A percentile compares a stretch with the other conserved stretches of the same genome.
These are phyloP conservation scores for Theonella swinhoei DNA, from an alignment of 37 sponge, comb jelly and placozoan species.

Conservation along the genomic window DNA sequence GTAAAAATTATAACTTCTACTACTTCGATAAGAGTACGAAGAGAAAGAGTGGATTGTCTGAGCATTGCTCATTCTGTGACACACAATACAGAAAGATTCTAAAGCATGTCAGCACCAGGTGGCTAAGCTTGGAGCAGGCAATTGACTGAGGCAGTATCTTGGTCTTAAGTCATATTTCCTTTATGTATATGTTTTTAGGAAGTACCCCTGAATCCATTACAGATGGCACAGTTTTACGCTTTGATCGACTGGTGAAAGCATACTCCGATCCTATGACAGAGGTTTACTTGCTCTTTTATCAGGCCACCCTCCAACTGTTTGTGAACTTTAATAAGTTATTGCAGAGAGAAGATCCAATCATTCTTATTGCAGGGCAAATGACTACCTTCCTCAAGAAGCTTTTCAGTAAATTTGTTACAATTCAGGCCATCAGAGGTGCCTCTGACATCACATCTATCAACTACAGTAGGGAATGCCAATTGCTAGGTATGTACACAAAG, in stretches of 20 bases:
- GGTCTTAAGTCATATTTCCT: conserved; percentile 49
- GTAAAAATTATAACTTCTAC: conserved; percentile 21
- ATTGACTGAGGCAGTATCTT: conserved; percentile 36
- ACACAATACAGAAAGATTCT: conserved; percentile 48
- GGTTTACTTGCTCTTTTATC: conserved; percentile 38
- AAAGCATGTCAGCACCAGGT: conserved; percentile 59
- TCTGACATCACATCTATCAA: too few species aligned
- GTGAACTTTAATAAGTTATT: conserved; percentile 31
- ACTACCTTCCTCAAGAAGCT: too few species aligned
- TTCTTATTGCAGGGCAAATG: too few species aligned
- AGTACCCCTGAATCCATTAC: too few species aligned
- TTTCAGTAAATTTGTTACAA: too few species aligned
- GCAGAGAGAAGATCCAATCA: conserved; percentile 45
- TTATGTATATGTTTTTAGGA: conserved; percentile 15
- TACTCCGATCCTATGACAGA: conserved; percentile 30
- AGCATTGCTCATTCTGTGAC: conserved; percentile 55
- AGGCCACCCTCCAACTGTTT: conserved; percentile 32
- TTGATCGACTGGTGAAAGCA: not conserved
- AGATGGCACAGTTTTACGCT: not conserved
- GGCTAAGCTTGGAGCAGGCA: conserved; percentile 54
- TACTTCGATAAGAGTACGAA: conserved; percentile 62
- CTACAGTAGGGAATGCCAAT: too few species aligned
- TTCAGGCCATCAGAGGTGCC: too few species aligned
- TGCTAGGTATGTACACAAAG: too few species aligned
- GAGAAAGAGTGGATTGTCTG: conserved; percentile 34